Evolutionary conservation across 2,888 invertebrate genomes (phyloP).

Genomic region (Cheilosia urbana): DNA sequence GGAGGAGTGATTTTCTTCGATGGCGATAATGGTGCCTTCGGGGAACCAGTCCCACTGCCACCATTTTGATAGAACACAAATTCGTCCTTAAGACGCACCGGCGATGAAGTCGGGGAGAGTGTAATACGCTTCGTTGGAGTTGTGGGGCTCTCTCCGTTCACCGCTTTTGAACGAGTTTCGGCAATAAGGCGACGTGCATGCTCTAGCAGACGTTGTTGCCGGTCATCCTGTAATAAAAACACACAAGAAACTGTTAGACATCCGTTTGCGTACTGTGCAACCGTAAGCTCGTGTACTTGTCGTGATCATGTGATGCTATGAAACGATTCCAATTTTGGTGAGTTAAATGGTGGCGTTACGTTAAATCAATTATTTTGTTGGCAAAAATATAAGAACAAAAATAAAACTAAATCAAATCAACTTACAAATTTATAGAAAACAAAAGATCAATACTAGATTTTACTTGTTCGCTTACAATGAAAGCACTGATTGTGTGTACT

Average conservation of each 20-base stretch:
- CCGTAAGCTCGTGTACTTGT: slow-evolving; percentile 48
- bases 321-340: slow-evolving; percentile 59
- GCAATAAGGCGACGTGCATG: slow-evolving; percentile 95
- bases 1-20: slow-evolving; percentile 81
- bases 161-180: slow-evolving; percentile 88
- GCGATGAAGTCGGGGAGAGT: slow-evolving; percentile 83
- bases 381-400: slow-evolving; percentile 46
- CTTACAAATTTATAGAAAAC: slow-evolving; percentile 30
- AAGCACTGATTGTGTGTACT: slow-evolving; percentile 78
- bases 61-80: slow-evolving; percentile 78
- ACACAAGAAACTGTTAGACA: neutral
- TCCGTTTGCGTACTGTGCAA: neutral
- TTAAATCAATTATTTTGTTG: slow-evolving; percentile 48
- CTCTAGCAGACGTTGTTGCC: slow-evolving; percentile 93
- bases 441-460: slow-evolving; percentile 11
- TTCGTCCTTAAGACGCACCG: slow-evolving; percentile 80
- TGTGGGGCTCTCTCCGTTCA: slow-evolving; percentile 81
- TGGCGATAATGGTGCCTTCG: slow-evolving; percentile 78
- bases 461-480: slow-evolving; percentile 15
- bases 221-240: slow-evolving; percentile 87
- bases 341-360: slow-evolving; percentile 32
- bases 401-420: slow-evolving; percentile 29
- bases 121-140: slow-evolving; percentile 83
- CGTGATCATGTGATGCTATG: slow-evolving; percentile 59
- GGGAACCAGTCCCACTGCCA: slow-evolving; percentile 78